These are phyloP conservation scores for Amblyraja radiata DNA, from an alignment of 2,797 vertebrate species.

Conservation along the genomic window DNA sequence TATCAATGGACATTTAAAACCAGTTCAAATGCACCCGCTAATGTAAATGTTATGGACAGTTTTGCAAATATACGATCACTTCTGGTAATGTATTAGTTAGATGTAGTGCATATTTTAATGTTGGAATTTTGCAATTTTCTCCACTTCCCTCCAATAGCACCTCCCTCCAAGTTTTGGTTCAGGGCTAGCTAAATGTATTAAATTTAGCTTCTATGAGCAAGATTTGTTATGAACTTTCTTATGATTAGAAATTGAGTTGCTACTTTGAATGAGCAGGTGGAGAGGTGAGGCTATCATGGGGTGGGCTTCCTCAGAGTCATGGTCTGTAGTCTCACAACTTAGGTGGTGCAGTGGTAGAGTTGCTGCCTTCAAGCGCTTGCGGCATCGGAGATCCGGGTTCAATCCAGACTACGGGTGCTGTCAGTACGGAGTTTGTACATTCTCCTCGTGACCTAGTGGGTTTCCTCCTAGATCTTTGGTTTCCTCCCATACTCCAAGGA, in stretches of 20 bases:
- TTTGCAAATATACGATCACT: not conserved
- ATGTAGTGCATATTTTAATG: not conserved
- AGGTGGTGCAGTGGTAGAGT: no score
- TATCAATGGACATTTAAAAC: not conserved
- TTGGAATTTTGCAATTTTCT: not conserved
- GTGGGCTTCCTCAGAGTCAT: not conserved
- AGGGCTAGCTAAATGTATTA: no score
- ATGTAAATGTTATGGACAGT: not conserved
- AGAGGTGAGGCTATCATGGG: not conserved
- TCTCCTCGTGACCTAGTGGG: no score
- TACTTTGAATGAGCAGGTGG: not conserved
- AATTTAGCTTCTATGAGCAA: no score
- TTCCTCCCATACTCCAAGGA: no score
- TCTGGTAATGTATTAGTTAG: not conserved
- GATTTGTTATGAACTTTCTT: not conserved
- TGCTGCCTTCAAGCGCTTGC: no score
- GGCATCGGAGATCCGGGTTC: no score
- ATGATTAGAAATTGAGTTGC: not conserved
- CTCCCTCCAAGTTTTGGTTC: not conserved
- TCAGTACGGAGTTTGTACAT: no score
- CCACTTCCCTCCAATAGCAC: not conserved
- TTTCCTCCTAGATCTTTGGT: no score
- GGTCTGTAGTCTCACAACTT: no score
- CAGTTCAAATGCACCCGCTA: not conserved
- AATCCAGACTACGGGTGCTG: no score